A percentile compares a stretch with the other conserved stretches of the same genome.
Conservation (phyloP, 1,140 invertebrate species). For the Plutomurus gul region DNA sequence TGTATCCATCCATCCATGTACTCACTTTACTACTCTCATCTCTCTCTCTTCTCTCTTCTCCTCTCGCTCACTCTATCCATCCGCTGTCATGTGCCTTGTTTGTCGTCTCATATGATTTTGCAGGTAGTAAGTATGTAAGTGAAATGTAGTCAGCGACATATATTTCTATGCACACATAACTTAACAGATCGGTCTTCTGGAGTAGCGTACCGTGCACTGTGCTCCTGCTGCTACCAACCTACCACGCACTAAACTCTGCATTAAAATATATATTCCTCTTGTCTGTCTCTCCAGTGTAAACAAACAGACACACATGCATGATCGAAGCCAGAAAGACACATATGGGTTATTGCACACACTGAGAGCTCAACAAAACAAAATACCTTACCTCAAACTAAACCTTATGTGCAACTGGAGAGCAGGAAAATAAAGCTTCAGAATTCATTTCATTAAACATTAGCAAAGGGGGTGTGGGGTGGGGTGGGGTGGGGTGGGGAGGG, state of each 20-base stretch:
- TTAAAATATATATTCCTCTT: background rate
- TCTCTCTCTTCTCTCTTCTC: background rate
- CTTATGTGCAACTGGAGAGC: background rate
- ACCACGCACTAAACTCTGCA: background rate
- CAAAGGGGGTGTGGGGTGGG: no score
- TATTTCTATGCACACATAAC: background rate
- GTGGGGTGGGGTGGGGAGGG: no score
- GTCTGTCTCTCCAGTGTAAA: background rate
- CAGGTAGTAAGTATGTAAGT: background rate
- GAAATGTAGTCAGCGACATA: background rate
- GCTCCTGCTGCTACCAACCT: background rate
- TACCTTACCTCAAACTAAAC: background rate
- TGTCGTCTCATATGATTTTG: background rate
- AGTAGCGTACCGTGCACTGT: background rate
- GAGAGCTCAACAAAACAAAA: slow-evolving; percentile 2
- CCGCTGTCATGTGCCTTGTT: background rate
- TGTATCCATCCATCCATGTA: background rate
- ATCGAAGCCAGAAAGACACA: background rate
- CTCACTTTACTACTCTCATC: background rate
- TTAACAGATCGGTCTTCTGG: background rate
- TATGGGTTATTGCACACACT: background rate
- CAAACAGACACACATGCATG: background rate
- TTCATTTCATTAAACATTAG: slow-evolving; percentile 9
- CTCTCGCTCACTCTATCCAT: no score
- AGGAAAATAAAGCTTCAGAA: background rate